Conservation (phyloP, 2,888 invertebrate species). For the Microctonus hyperodae region DNA sequence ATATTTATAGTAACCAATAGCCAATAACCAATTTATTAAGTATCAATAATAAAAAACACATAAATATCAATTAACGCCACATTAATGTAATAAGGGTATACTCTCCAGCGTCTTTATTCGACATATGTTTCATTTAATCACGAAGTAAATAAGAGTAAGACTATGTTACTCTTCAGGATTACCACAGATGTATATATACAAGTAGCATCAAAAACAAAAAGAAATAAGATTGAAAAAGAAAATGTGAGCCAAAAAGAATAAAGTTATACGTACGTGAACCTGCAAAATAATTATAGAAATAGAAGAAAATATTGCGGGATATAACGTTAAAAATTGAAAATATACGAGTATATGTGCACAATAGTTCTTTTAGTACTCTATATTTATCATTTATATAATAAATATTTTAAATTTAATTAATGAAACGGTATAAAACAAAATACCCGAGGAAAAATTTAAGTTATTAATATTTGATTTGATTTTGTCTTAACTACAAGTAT, state of each 20-base stretch:
- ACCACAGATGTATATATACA: background rate
- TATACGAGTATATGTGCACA: background rate
- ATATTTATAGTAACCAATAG: too few species aligned
- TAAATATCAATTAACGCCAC: too few species aligned
- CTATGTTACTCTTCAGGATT: conserved; percentile 1
- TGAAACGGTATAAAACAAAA: background rate
- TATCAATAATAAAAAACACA: too few species aligned
- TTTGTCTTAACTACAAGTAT: background rate
- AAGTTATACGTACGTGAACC: too few species aligned
- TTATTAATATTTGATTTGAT: background rate
- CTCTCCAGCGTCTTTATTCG: too few species aligned
- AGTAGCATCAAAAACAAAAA: background rate
- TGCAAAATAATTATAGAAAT: conserved; percentile 16
- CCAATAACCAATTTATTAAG: too few species aligned
- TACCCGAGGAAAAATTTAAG: background rate
- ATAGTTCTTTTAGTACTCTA: background rate
- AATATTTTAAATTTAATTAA: too few species aligned
- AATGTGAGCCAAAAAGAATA: background rate
- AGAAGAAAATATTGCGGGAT: background rate
- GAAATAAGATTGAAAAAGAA: background rate
- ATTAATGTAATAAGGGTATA: too few species aligned
- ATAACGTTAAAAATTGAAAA: background rate
- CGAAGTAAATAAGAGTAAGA: background rate
- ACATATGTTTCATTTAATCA: conserved; percentile 7
- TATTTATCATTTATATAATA: background rate